phyloP scores from a whole-genome alignment of 2,113 vertebrate species.

The Pampusana beccarii region DNA sequence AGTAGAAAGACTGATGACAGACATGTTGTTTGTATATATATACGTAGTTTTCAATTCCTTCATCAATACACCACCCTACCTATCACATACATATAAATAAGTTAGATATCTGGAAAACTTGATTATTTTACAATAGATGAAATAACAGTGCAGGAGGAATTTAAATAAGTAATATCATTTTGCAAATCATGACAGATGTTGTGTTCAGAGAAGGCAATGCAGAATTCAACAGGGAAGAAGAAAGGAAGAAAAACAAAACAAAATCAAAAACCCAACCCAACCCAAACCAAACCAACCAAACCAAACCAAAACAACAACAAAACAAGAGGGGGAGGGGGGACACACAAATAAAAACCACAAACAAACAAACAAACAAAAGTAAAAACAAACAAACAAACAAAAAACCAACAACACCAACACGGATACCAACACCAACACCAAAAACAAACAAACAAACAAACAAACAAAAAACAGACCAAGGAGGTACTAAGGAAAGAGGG shows the following conservation, averaged over 20 bases:
- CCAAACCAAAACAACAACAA: too few species aligned
- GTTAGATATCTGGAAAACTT: not conserved
- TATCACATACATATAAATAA: not conserved
- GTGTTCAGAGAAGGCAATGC: not conserved
- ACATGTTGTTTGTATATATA: not conserved
- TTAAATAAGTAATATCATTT: not conserved
- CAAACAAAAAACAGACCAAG: not conserved
- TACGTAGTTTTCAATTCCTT: not conserved
- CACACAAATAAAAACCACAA: too few species aligned
- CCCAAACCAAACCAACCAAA: too few species aligned
- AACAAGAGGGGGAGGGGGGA: too few species aligned
- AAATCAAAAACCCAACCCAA: too few species aligned
- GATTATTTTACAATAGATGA: not conserved
- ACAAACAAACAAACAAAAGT: too few species aligned
- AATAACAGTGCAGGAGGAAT: not conserved
- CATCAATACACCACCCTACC: not conserved
- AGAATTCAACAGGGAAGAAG: not conserved
- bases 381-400: too few species aligned
- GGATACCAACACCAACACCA: too few species aligned
- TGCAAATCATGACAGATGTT: not conserved
- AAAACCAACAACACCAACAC: too few species aligned
- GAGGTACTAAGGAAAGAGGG: not conserved
- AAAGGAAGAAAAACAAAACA: not conserved
- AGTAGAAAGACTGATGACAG: not conserved
- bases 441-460: too few species aligned